phyloP scores from a whole-genome alignment of 1,140 invertebrate genomes.

The Brachionus manjavacas region DNA sequence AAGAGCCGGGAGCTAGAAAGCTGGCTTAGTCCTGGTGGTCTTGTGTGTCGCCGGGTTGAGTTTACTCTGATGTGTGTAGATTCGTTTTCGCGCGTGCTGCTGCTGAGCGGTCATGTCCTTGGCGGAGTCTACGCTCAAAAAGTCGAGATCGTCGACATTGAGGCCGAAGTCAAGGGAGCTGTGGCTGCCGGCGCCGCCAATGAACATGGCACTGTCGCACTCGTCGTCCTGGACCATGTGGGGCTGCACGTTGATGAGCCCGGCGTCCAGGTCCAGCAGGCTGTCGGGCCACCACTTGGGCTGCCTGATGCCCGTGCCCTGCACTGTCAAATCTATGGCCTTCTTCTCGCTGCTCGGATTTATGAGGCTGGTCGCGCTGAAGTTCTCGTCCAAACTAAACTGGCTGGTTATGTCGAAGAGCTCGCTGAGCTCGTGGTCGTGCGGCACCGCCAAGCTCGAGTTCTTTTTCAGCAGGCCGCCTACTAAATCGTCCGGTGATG shows the following conservation, averaged over 20 bases:
- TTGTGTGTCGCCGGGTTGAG: not conserved
- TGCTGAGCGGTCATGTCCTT: not conserved
- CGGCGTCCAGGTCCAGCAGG: not conserved
- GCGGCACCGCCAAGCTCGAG: not conserved
- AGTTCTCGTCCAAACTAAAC: not conserved
- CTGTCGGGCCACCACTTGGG: constrained; percentile 18
- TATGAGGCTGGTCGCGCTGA: not conserved
- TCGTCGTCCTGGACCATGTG: not conserved
- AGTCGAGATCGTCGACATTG: not conserved
- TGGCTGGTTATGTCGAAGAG: not conserved
- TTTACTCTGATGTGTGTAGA: not conserved
- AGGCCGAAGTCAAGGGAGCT: not conserved
- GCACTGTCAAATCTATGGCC: not conserved
- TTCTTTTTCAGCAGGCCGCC: not conserved
- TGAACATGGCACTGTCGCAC: not conserved
- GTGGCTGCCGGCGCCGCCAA: too few relatives aligned
- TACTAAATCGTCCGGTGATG: constrained; percentile 15
- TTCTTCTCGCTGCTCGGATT: not conserved
- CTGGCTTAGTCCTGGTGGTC: not conserved
- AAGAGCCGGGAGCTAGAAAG: not conserved
- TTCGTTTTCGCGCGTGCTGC: not conserved
- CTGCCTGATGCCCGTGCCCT: not conserved
- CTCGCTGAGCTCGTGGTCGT: not conserved
- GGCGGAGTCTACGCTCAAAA: not conserved
- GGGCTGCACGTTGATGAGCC: not conserved